Conservation (phyloP, 2,113 vertebrate species). For the Notarius quadriscutis region DNA sequence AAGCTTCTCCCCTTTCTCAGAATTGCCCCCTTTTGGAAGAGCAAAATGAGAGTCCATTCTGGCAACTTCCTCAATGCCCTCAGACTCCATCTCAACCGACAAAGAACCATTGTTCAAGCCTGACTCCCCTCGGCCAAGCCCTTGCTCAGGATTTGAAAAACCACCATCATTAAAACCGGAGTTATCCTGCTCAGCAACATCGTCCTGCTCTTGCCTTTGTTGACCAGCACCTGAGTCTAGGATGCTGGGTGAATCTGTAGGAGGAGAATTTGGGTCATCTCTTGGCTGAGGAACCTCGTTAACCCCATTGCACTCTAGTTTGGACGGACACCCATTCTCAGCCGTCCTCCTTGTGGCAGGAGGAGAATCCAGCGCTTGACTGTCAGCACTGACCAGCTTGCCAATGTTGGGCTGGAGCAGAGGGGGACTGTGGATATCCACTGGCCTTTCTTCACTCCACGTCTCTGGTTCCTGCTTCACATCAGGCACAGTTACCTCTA, state of each 20-base stretch:
- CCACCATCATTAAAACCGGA: conserved; percentile 44
- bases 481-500: conserved; percentile 73
- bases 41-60: conserved; percentile 28
- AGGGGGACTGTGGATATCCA: conserved; percentile 72
- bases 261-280: conserved; percentile 8
- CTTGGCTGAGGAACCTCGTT: conserved; percentile 21
- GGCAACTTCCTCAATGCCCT: background rate
- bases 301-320: conserved; percentile 51
- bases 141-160: conserved; percentile 54
- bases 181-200: conserved; percentile 6
- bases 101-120: conserved; percentile 40
- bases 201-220: conserved; percentile 46
- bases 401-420: conserved; percentile 76
- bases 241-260: background rate
- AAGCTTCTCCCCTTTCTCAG: conserved; percentile 20
- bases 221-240: background rate
- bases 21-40: conserved; percentile 1
- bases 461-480: conserved; percentile 65
- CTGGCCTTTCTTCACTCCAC: conserved; percentile 80
- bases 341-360: conserved; percentile 68
- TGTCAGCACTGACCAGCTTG: conserved; percentile 71
- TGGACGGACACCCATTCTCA: conserved; percentile 63
- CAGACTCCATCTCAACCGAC: conserved; percentile 22
- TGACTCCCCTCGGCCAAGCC: background rate
- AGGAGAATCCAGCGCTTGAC: conserved; percentile 56